Conservation (phyloP, 2,888 invertebrate species). For the Himalopsyche anomala region DNA sequence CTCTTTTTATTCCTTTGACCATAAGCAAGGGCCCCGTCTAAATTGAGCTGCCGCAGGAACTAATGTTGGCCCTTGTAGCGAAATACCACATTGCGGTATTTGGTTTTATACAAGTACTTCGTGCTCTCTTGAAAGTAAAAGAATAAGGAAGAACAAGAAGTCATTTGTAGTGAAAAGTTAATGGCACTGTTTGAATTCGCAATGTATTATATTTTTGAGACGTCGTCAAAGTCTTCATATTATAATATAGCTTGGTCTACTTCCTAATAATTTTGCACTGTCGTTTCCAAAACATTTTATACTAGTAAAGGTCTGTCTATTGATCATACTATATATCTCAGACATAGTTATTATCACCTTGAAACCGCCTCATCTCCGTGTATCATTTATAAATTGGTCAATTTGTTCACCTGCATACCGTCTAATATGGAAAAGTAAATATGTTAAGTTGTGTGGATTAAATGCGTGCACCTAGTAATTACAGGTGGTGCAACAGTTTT, state of each 20-base stretch:
- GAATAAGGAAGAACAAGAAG: too few species aligned
- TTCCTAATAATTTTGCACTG: too few species aligned
- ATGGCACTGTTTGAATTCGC: too few species aligned
- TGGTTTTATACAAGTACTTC: neutral
- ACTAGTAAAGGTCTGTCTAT: too few species aligned
- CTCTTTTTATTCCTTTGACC: slow-evolving; percentile 4
- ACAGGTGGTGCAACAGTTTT: slow-evolving; percentile 50
- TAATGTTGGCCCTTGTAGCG: neutral
- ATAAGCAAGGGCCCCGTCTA: slow-evolving; percentile 7
- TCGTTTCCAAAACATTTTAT: too few species aligned
- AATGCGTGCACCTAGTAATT: slow-evolving; percentile 50
- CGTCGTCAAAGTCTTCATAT: too few species aligned
- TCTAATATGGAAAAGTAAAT: neutral
- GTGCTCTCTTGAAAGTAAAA: neutral
- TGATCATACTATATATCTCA: too few species aligned
- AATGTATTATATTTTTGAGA: too few species aligned
- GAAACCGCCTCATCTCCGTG: neutral
- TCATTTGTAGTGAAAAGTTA: too few species aligned
- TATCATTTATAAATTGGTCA: slow-evolving; percentile 8
- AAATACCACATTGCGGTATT: neutral
- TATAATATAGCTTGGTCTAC: too few species aligned
- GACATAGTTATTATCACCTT: neutral
- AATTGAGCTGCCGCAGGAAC: neutral
- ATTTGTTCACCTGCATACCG: slow-evolving; percentile 5
- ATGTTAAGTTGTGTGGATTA: neutral